Conservation (phyloP, 1,140 invertebrate genomes). For the Rhynchophorus ferrugineus region DNA sequence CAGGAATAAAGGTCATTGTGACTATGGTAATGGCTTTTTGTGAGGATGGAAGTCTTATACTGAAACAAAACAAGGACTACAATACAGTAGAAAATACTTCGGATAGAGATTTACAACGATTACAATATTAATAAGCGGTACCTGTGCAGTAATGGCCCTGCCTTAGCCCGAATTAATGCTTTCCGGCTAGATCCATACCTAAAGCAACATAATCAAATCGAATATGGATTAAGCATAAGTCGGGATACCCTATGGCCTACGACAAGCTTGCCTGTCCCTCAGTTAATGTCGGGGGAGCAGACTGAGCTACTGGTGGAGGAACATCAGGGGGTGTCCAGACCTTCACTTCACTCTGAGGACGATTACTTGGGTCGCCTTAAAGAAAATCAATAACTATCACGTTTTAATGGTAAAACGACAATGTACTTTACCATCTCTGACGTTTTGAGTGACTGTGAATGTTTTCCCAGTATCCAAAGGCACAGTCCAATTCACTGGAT, state of each 20-base stretch:
- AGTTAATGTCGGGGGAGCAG: slow-evolving; percentile 55
- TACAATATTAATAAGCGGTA: too few species aligned
- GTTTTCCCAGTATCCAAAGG: slow-evolving; percentile 87
- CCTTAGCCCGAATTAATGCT: slow-evolving; percentile 34
- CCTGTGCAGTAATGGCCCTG: slow-evolving; percentile 35
- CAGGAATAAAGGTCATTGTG: neutral
- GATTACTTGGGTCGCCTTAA: slow-evolving; percentile 41
- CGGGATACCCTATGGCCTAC: slow-evolving; percentile 34
- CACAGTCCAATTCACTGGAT: slow-evolving; percentile 90
- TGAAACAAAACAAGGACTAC: slow-evolving; percentile 6
- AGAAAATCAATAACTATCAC: slow-evolving; percentile 2
- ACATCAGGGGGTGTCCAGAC: slow-evolving; percentile 56
- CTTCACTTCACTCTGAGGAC: slow-evolving; percentile 64
- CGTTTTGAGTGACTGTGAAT: slow-evolving; percentile 86
- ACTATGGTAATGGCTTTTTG: slow-evolving; percentile 6
- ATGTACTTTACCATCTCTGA: slow-evolving; percentile 79
- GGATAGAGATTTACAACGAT: too few species aligned
- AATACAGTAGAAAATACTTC: too few species aligned
- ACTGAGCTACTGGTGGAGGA: slow-evolving; percentile 55
- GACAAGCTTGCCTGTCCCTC: slow-evolving; percentile 39
- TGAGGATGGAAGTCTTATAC: slow-evolving; percentile 21
- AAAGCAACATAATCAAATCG: slow-evolving; percentile 42
- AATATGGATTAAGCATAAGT: slow-evolving; percentile 38
- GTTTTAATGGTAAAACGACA: too few species aligned
- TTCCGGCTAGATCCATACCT: slow-evolving; percentile 39